Conservation (phyloP, 2,113 vertebrate genomes). For the Tretioscincus oriximinensis region DNA sequence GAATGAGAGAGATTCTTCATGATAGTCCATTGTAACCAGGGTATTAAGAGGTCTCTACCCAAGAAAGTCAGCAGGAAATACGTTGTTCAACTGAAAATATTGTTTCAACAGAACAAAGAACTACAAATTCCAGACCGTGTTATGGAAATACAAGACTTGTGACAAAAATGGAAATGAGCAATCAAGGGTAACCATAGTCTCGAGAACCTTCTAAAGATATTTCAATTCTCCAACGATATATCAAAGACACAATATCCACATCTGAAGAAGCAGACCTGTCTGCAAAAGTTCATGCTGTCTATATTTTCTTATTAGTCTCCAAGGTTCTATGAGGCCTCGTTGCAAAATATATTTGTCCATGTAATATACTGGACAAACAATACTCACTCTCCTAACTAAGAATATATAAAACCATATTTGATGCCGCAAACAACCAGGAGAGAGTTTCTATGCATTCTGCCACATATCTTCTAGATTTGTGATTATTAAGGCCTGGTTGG, state of each 20-base stretch:
- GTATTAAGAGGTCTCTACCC: background rate
- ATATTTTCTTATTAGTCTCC: too few relatives aligned
- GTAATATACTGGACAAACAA: background rate
- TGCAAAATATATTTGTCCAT: background rate
- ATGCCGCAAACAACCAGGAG: background rate
- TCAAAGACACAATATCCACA: background rate
- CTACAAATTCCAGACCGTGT: background rate
- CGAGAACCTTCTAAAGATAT: background rate
- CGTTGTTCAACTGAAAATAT: background rate
- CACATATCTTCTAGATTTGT: background rate
- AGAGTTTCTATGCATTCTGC: background rate
- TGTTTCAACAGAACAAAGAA: background rate
- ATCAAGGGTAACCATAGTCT: background rate
- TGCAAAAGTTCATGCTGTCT: too few relatives aligned
- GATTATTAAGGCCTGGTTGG: background rate
- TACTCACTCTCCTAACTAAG: background rate
- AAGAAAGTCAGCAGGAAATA: background rate
- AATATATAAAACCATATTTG: background rate
- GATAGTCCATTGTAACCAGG: background rate
- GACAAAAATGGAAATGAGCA: background rate
- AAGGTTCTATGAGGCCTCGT: too few relatives aligned
- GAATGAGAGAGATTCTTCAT: background rate
- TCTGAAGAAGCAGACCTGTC: too few relatives aligned
- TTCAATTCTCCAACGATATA: background rate
- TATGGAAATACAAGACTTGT: background rate